Base-by-base conservation (phyloP, 1,140 invertebrate species). In the Thrips palmi region DNA sequence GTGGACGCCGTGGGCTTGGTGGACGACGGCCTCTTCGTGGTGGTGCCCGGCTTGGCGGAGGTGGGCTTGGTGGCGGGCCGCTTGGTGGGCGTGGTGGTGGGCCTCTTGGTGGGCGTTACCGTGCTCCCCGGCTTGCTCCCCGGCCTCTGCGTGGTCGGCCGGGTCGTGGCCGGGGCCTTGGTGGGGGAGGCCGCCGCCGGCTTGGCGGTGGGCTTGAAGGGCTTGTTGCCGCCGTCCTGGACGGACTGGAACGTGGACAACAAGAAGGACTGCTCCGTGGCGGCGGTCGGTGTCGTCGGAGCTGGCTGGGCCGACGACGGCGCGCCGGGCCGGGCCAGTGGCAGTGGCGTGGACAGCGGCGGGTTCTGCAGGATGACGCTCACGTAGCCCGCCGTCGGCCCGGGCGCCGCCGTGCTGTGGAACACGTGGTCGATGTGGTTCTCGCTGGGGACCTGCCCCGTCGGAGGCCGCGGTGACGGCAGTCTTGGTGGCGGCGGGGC, bases 51-150 rank as follows among this genome's bases (percentile, higher is more conserved):
- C 11, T 35, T 40, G 18, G 42, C 34, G 0, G 37, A 38, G 12
- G 42, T 37, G 10, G 33, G 36, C 25, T 23, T 14, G n/a, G n/a
- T n/a, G n/a, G n/a, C n/a, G n/a, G 27, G 40, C 10, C 37, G 29
- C 1, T 32, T 44, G 1, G 40, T 35, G 2, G 34, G 42, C 11
- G 23, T 28, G 23, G 30, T 7, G 24, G 12, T n/a, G 10, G 25
- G 7, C 2, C 23, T 8, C 24, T 18, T 31, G 1, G 25, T 19
- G 7, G 42, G 15, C 3, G 36, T 14, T 5, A n/a, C n/a, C n/a
- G n/a, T n/a, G n/a, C n/a, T n/a, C n/a, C n/a, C n/a, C n/a, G n/a
- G n/a, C n/a, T n/a, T n/a, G n/a, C n/a, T n/a, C n/a, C n/a, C n/a
- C n/a, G n/a, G n/a, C n/a, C n/a, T n/a, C n/a, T n/a, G n/a, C n/a